Conservation (phyloP, 1,140 invertebrate species). For the Adoxophyes honmai region DNA sequence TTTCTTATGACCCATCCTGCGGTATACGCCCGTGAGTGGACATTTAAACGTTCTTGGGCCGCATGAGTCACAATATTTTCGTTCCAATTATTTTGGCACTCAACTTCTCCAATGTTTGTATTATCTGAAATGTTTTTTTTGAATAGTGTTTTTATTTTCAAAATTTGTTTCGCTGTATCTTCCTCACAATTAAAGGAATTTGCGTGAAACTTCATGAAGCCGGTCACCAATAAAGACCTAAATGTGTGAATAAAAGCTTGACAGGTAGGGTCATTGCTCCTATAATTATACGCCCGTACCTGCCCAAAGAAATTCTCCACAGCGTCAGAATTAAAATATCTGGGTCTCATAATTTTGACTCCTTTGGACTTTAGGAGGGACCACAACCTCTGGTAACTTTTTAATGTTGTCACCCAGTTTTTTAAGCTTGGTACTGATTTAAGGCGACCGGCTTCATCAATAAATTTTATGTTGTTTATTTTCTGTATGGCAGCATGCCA, state of each 20-base stretch:
- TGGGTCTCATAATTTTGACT: constrained; percentile 26
- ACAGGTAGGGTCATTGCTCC: constrained; percentile 22
- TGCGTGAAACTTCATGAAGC: constrained; percentile 23
- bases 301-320: constrained; percentile 28
- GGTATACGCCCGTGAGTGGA: no score
- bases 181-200: constrained; percentile 28
- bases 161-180: constrained; percentile 21
- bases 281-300: constrained; percentile 25
- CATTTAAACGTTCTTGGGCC: constrained; percentile 21
- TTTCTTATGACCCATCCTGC: constrained; percentile 25
- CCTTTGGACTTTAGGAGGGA: constrained; percentile 16
- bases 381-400: constrained; percentile 25
- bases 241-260: constrained; percentile 23
- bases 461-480: no score
- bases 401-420: constrained; percentile 21
- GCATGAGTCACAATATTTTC: no score
- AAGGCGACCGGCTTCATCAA: no score
- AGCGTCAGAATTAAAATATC: constrained; percentile 26
- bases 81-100: no score
- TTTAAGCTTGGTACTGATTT: no score
- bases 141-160: constrained; percentile 20
- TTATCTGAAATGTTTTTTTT: no score
- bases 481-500: no score
- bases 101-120: no score
- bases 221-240: constrained; percentile 23